Evolutionary conservation across 2,113 vertebrate genomes (phyloP), one percentile per base, ranked within the genome.

Genomic region (Nyctereutes procyonoides): DNA sequence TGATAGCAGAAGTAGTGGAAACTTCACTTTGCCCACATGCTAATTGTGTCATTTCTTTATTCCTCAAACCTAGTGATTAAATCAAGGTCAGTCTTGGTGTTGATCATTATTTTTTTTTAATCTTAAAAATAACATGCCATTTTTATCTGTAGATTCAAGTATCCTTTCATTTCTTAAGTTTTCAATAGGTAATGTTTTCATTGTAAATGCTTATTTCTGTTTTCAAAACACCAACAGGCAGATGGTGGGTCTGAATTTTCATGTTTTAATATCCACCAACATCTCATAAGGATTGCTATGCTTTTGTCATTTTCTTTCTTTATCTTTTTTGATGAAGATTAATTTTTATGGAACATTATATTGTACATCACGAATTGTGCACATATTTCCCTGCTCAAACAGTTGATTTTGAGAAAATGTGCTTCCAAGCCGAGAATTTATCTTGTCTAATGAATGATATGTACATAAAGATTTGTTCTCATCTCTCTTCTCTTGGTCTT

Each of bases 371-470:
- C 97, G 95, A 96, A 98, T 88, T 96, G 95, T 73, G 93, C 77
- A 22, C 35, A 2, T 53, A n/a, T 65, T 43, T 76, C 24, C 69
- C 53, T 93, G 88, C 83, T 96, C 97, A 51, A 76, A 17, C 92
- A 5, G 88, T 96, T 98, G 97, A 95, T 97, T 98, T 97, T 98
- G 95, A 98, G 98, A 98, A 99, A 98, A 98, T 56, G 80, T 56
- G 83, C 95, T 98, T 98, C 98, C 98, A 98, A 98, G 97, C 98
- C 92, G 97, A 98, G 96, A 98, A 98, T 98, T 98, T 98, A 98
- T 98, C 98, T 98, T 98, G 98, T 98, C 98, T 99, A 98, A 99
- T 99, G 99, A 99, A 99, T 99, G 98, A 98, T 98, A 98, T 99
- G 98, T 99, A 98, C 97, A 98, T 86, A 98, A 97, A 98, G 98